Evolutionary conservation across 2,888 invertebrate genomes (phyloP).

Genomic region (Drosophila nr. perissopoda): DNA sequence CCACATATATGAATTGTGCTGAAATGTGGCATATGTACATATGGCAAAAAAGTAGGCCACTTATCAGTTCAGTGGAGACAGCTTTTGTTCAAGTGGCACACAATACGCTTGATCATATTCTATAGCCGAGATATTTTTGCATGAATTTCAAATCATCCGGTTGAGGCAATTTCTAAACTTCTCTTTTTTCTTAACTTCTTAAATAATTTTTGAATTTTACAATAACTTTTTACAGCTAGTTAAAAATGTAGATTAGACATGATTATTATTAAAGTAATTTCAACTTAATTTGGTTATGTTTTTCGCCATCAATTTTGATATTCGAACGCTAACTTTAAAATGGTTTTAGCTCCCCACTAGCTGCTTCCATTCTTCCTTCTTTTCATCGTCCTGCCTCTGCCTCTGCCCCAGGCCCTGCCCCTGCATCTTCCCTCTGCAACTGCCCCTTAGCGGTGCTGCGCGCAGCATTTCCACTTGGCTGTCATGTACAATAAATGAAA

Average conservation of each 20-base stretch:
- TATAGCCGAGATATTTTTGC: neutral
- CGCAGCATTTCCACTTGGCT: constrained; percentile 33
- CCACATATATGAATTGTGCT: neutral
- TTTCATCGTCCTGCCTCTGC: neutral
- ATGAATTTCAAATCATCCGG: neutral
- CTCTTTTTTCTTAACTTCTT: neutral
- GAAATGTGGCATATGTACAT: neutral
- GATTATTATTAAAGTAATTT: constrained; percentile 9
- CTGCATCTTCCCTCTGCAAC: neutral
- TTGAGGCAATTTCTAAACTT: neutral
- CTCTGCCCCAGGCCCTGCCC: neutral
- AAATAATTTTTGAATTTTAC: neutral
- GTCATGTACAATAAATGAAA: constrained; percentile 77
- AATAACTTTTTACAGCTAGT: neutral
- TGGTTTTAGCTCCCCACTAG: constrained; percentile 17
- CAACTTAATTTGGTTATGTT: constrained; percentile 10
- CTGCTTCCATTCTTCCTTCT: too few species aligned
- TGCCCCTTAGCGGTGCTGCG: neutral
- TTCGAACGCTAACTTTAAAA: constrained; percentile 38
- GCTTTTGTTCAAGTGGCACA: neutral
- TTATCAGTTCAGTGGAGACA: neutral
- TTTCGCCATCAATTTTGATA: constrained; percentile 24
- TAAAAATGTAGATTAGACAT: constrained; percentile 1
- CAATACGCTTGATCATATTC: neutral
- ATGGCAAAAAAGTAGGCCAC: too few species aligned